These are phyloP conservation scores for Epinephelus moara DNA, from an alignment of 2,113 vertebrate genomes.

Conservation along the genomic window DNA sequence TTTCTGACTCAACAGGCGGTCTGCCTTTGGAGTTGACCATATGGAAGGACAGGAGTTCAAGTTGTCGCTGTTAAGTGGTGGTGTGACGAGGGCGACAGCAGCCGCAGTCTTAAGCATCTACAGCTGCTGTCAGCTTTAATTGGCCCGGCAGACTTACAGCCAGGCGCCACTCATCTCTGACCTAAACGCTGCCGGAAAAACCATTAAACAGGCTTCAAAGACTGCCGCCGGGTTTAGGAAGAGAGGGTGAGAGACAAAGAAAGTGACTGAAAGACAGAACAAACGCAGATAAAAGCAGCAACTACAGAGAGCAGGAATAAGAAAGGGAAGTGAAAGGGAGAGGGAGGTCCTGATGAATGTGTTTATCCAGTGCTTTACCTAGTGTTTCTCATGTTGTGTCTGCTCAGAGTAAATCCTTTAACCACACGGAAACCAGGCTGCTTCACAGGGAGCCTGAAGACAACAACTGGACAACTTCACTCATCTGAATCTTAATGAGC, in stretches of 20 bases:
- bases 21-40: conserved; percentile 52
- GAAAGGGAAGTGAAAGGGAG: conserved; percentile 26
- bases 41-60: conserved; percentile 45
- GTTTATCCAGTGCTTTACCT: conserved; percentile 62
- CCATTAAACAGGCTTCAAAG: conserved; percentile 70
- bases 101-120: conserved; percentile 34
- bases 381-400: conserved; percentile 61
- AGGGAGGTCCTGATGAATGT: conserved; percentile 43
- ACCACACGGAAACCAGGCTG: conserved; percentile 59
- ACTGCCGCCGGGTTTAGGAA: conserved; percentile 18
- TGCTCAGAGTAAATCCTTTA: conserved; percentile 62
- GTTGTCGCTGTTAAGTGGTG: conserved; percentile 28
- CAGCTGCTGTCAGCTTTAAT: conserved; percentile 69
- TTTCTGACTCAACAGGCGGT: conserved; percentile 46
- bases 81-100: conserved; percentile 19
- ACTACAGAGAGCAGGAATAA: conserved; percentile 5
- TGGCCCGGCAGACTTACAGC: conserved; percentile 45
- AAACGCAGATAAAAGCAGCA: conserved; percentile 28
- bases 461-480: conserved; percentile 54
- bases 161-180: conserved; percentile 62
- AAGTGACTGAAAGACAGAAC: conserved; percentile 18
- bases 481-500: conserved; percentile 65
- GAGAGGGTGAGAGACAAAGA: conserved; percentile 48
- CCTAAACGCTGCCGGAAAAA: conserved; percentile 35
- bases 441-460: conserved; percentile 45